A percentile compares a stretch with the other conserved stretches of the same genome.
phyloP scores from a whole-genome alignment of 2,888 invertebrate genomes.

The Suillia variegata region DNA sequence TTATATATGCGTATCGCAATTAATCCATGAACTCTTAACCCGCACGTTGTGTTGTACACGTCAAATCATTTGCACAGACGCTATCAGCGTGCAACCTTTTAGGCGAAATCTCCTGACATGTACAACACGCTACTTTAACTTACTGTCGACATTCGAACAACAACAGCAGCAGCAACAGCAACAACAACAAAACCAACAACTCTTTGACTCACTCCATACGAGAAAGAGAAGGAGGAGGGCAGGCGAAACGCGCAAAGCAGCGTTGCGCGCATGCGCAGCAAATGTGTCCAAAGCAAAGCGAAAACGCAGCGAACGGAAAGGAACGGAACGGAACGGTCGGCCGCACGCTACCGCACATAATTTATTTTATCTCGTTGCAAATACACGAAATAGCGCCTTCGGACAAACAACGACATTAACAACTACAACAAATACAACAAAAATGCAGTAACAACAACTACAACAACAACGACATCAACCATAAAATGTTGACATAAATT shows the following conservation, averaged over 20 bases:
- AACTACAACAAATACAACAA: too few species aligned
- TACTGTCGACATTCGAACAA: neutral
- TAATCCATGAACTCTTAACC: too few species aligned
- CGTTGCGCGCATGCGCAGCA: neutral
- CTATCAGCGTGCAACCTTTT: neutral
- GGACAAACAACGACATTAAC: conserved; percentile 50
- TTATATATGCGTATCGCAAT: too few species aligned
- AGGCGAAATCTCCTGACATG: neutral
- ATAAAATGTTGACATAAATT: conserved; percentile 52
- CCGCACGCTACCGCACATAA: conserved; percentile 23
- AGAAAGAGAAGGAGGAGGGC: too few species aligned
- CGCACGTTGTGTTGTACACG: too few species aligned
- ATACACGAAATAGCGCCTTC: conserved; percentile 48
- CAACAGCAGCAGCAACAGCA: neutral
- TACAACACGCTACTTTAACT: conserved; percentile 4
- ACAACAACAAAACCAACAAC: too few species aligned
- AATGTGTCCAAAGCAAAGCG: neutral
- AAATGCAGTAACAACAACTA: too few species aligned
- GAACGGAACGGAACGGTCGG: neutral
- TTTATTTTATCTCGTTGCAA: conserved; percentile 41
- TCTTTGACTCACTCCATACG: too few species aligned
- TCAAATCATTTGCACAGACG: too few species aligned
- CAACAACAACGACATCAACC: too few species aligned
- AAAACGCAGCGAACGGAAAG: too few species aligned
- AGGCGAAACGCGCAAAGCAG: neutral